Conservation (phyloP, 2,888 invertebrate genomes). For the Tachina lurida region DNA sequence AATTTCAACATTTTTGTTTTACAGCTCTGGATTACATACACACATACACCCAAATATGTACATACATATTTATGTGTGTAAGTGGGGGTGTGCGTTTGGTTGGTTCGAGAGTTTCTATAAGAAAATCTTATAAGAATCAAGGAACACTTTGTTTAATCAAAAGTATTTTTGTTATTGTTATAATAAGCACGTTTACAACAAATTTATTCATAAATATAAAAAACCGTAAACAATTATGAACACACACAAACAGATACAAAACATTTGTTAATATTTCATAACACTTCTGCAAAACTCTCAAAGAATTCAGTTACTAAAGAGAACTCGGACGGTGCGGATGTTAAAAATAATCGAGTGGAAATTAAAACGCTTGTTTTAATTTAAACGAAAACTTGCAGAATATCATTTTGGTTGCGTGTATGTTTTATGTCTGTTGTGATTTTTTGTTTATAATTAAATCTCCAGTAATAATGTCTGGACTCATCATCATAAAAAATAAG, state of each 20-base stretch:
- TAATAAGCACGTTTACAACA: conserved; percentile 27
- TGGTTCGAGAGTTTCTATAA: no score
- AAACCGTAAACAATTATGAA: conserved; percentile 12
- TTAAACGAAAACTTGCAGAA: conserved; percentile 1
- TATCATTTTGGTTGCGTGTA: background rate
- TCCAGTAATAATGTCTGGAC: conserved; percentile 38
- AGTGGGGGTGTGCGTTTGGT: no score
- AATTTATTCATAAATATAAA: conserved; percentile 49
- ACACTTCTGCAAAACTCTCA: conserved; percentile 48
- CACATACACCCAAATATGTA: no score
- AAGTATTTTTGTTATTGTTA: background rate
- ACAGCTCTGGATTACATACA: no score
- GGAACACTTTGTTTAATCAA: no score
- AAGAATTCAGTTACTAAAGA: conserved; percentile 58
- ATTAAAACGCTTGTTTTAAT: background rate
- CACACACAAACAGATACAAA: background rate
- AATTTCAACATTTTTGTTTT: no score
- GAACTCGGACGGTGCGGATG: conserved; percentile 62
- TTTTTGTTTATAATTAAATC: conserved; percentile 33
- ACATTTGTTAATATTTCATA: conserved; percentile 30
- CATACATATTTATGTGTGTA: no score
- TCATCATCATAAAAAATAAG: conserved; percentile 22
- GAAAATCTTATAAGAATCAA: no score
- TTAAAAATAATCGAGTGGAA: background rate
- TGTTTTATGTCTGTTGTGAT: background rate